Base-by-base conservation (phyloP, 2,113 vertebrate species). In the Colistium nudipinnis region DNA sequence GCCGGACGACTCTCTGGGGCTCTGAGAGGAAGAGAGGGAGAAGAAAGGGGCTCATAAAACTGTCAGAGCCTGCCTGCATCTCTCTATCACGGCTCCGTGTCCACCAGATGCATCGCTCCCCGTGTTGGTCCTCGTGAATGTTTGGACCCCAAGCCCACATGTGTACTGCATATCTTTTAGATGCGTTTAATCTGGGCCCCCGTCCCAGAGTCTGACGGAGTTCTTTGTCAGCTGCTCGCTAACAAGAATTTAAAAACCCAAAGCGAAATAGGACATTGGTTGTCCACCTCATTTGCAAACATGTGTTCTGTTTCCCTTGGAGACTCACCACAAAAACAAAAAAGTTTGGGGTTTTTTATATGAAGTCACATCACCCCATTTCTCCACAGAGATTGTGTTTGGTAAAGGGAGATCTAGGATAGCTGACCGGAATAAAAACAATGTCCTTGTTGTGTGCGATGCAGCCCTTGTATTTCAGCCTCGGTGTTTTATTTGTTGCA, bases 21-120 rank as follows among this genome's bases (percentile, higher is more conserved):
- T 70, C 44, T 25, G 80, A 66, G 76, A 82, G 86, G 82, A 84
- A 85, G 71, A 82, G 62, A 70, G 47, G 61, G 53, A 82, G 70
- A 80, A 78, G 80, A 80, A 76, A 81, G 65, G 48, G 55, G n/a
- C 78, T 87, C 89, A 80, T 91, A 92, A 92, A 92, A 69, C 90
- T 89, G 90, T 91, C 90, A 83, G 71, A 70, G 43, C 81, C 62
- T 0, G 43, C 76, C 79, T 52, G 57, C 80, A 53, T 88, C 84
- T 88, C 86, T 90, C 84, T 87, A 89, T 92, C 87, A 61, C 57
- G 24, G 65, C 64, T 62, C 57, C 27, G 76, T 74, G 82, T 65
- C 63, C 16, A 4, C 82, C 87, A 88, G 75, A 85, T 85, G 78
- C 65, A 72, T 62, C 9, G 52, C 72, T 77, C 52, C 53, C 20